A percentile compares a stretch with the other conserved stretches of the same genome.
Evolutionary conservation across 1,140 invertebrate genomes (phyloP).

Genomic region (Zophobas morio): DNA sequence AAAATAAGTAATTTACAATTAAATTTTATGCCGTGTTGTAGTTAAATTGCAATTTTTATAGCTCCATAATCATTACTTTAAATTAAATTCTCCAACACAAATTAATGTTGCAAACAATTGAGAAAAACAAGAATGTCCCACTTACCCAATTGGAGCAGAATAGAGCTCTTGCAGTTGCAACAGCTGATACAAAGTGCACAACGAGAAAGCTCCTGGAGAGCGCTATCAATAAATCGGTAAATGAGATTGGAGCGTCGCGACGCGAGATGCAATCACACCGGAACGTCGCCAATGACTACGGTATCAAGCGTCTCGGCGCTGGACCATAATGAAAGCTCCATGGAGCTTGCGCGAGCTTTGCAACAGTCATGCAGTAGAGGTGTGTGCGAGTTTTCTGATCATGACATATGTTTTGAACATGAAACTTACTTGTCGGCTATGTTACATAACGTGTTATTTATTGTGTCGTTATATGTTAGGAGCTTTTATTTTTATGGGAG

Average conservation of each 20-base stretch:
- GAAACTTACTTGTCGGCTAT: constrained; percentile 33
- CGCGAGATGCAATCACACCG: constrained; percentile 39
- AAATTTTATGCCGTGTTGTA: too few species aligned
- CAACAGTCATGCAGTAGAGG: constrained; percentile 45
- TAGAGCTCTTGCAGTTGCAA: constrained; percentile 4
- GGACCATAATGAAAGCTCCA: constrained; percentile 49
- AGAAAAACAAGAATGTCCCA: constrained; percentile 12
- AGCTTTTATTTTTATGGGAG: constrained; percentile 16
- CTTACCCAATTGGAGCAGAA: constrained; percentile 24
- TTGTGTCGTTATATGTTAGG: constrained; percentile 21
- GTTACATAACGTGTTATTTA: constrained; percentile 39
- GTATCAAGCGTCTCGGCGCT: constrained; percentile 41
- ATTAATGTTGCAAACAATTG: neutral
- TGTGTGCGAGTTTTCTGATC: constrained; percentile 19
- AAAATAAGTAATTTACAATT: too few species aligned
- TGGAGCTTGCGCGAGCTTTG: constrained; percentile 51
- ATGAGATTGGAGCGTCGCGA: constrained; percentile 35
- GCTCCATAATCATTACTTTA: neutral
- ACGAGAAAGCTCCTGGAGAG: neutral
- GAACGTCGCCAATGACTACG: constrained; percentile 48
- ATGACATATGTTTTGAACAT: constrained; percentile 38
- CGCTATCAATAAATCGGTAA: constrained; percentile 43
- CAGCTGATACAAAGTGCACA: constrained; percentile 32
- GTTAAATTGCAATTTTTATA: too few species aligned
- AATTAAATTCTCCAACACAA: constrained; percentile 1